Base-by-base conservation (phyloP, 2,113 vertebrate genomes). In the Sinocyclocheilus anshuiensis region DNA sequence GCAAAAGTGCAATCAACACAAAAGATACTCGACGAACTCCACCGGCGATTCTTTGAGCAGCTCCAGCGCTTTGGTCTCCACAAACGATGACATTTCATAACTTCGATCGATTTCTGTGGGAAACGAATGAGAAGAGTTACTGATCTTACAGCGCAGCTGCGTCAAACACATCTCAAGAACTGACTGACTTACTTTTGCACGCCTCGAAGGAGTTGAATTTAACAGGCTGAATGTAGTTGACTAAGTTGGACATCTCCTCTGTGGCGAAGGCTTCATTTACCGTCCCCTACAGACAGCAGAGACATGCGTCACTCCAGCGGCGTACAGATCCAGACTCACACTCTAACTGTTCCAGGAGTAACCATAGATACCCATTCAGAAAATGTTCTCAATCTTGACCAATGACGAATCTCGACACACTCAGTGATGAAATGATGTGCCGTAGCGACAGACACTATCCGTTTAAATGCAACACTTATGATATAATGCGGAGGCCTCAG, bases 1-100 rank as follows among this genome's bases (percentile, higher is more conserved):
- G 6, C 1, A 55, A 9, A 57, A 24, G 18, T 5, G 26, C 29
- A 53, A 42, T 16, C 45, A 33, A 16, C 7, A 96, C 48, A 50
- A 50, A 50, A 96, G 98, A 99, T 99, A 99, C 97, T 99, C 98
- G 72, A 99, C 97, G 92, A 99, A 99, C 93, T 99, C 98, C 84
- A 99, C 97, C 0, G 98, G 98, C 88, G 94, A 96, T 90, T 99
- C 99, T 0, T 97, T 99, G 63, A 99, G 96, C 75, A 98, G 98
- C 89, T 99, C 98, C 29, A 99, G 94, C 65, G 97, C 98, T 95
- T 99, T 99, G 81, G 98, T 99, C 96, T 99, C 98, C 93, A 99
- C 98, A 22, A 98, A 99, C 84, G 98, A 99, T 65, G 98, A 99
- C 98, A 99, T 99, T 94, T 99, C 97, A 92, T 94, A 99, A 89